Conservation (phyloP, 2,113 vertebrate species). For the Hippocampus zosterae region DNA sequence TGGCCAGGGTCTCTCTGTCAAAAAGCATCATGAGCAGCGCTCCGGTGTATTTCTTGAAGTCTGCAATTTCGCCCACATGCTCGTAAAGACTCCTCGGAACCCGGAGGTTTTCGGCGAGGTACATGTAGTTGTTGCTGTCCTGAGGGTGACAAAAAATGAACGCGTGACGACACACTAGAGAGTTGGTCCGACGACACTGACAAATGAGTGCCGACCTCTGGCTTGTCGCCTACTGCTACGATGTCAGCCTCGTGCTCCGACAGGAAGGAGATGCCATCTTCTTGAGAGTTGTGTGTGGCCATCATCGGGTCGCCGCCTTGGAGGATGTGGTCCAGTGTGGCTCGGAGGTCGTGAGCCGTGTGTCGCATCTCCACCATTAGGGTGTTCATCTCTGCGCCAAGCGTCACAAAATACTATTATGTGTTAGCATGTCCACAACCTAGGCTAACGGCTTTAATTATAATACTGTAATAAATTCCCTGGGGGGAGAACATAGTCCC, state of each 20-base stretch:
- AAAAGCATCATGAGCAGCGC: conserved; percentile 70
- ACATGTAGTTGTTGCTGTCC: conserved; percentile 53
- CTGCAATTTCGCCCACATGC: conserved; percentile 61
- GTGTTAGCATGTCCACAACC: neutral
- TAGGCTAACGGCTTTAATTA: neutral
- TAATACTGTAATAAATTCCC: neutral
- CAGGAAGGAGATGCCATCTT: conserved; percentile 46
- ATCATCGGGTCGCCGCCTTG: conserved; percentile 43
- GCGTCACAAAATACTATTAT: neutral
- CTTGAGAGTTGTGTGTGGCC: conserved; percentile 35
- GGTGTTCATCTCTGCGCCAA: conserved; percentile 66
- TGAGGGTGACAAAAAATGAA: conserved; percentile 10
- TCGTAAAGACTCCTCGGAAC: conserved; percentile 67
- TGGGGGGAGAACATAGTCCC: too few species aligned
- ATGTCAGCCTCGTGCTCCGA: conserved; percentile 44
- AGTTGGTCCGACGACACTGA: neutral
- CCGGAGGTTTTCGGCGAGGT: conserved; percentile 57
- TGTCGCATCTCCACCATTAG: conserved; percentile 73
- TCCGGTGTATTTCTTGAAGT: conserved; percentile 70
- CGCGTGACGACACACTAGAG: neutral
- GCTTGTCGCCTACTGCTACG: conserved; percentile 34
- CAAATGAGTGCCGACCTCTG: conserved; percentile 46
- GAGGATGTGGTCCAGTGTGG: conserved; percentile 63
- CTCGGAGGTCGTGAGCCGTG: conserved; percentile 64
- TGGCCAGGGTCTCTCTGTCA: conserved; percentile 69